These are phyloP conservation scores for Nephotettix cincticeps DNA, from an alignment of 1,140 invertebrate species.

Conservation along the genomic window DNA sequence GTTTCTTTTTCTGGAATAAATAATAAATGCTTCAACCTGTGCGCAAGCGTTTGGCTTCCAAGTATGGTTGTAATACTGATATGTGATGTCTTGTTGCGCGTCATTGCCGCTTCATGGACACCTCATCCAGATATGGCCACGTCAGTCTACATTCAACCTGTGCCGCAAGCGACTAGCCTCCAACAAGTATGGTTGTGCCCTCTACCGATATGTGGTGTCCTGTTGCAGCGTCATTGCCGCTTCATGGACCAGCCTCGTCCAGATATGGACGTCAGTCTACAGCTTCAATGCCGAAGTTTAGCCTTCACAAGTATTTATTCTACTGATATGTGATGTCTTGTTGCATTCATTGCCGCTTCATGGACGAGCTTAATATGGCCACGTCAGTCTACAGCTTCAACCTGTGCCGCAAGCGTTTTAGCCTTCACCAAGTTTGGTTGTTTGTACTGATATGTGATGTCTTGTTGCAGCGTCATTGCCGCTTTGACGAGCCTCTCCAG, in stretches of 20 bases:
- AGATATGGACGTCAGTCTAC: too few species aligned
- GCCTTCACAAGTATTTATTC: too few species aligned
- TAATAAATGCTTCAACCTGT: slow-evolving; percentile 64
- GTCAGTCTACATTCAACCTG: slow-evolving; percentile 62
- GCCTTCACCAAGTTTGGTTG: slow-evolving; percentile 60
- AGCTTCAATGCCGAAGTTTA: too few species aligned
- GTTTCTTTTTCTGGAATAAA: slow-evolving; percentile 49
- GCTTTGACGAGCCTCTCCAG: slow-evolving; percentile 56
- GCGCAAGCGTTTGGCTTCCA: slow-evolving; percentile 57
- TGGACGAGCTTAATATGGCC: too few species aligned
- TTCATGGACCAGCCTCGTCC: slow-evolving; percentile 56
- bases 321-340: too few species aligned
- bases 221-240: slow-evolving; percentile 40
- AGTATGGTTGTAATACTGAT: slow-evolving; percentile 55
- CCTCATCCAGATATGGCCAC: slow-evolving; percentile 57
- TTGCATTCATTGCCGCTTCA: too few species aligned
- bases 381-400: slow-evolving; percentile 64
- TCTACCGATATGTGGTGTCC: slow-evolving; percentile 43
- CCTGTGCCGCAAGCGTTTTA: slow-evolving; percentile 63
- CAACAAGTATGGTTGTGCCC: slow-evolving; percentile 59
- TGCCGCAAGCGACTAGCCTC: slow-evolving; percentile 60
- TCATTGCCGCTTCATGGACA: too few species aligned
- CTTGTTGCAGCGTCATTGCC: slow-evolving; percentile 45
- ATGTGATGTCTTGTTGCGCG: slow-evolving; percentile 22
- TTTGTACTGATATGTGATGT: slow-evolving; percentile 42